These are phyloP conservation scores for Zaprionus ghesquierei DNA, from an alignment of 1,140 invertebrate species.

Conservation along the genomic window DNA sequence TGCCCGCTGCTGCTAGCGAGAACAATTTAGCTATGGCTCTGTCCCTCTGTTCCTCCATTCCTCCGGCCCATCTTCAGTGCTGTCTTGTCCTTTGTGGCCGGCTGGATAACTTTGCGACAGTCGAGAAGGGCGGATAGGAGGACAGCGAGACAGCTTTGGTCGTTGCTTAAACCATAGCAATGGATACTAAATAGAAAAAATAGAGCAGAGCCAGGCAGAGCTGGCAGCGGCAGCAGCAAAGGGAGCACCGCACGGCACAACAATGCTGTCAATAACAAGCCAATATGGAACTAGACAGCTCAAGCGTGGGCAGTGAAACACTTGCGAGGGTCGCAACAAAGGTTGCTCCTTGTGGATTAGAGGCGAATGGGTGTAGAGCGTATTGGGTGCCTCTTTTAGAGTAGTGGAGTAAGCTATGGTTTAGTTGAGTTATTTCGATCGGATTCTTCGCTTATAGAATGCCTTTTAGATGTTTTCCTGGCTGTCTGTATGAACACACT, in stretches of 20 bases:
- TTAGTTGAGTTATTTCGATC: too few species aligned
- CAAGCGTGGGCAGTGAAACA: constrained; percentile 21
- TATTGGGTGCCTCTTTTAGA: too few species aligned
- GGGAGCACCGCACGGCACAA: constrained; percentile 35
- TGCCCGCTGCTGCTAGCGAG: too few species aligned
- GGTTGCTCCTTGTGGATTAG: neutral
- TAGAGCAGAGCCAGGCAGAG: constrained; percentile 2
- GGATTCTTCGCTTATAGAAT: too few species aligned
- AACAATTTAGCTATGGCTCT: constrained; percentile 63
- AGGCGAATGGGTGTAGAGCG: too few species aligned
- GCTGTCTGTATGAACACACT: too few species aligned
- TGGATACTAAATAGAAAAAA: neutral
- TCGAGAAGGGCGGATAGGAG: constrained; percentile 37
- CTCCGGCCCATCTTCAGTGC: neutral
- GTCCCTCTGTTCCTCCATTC: constrained; percentile 22
- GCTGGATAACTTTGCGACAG: constrained; percentile 67
- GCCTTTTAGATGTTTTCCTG: too few species aligned
- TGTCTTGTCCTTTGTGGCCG: constrained; percentile 49
- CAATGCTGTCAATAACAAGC: constrained; percentile 74
- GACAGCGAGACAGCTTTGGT: constrained; percentile 58
- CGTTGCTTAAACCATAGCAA: constrained; percentile 40
- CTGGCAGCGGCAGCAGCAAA: neutral
- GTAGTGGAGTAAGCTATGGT: too few species aligned
- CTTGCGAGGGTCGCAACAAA: constrained; percentile 16
- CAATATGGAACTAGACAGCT: constrained; percentile 56